Evolutionary conservation across 2,113 vertebrate genomes (phyloP).

Genomic region (Hydrochoerus hydrochaeris): DNA sequence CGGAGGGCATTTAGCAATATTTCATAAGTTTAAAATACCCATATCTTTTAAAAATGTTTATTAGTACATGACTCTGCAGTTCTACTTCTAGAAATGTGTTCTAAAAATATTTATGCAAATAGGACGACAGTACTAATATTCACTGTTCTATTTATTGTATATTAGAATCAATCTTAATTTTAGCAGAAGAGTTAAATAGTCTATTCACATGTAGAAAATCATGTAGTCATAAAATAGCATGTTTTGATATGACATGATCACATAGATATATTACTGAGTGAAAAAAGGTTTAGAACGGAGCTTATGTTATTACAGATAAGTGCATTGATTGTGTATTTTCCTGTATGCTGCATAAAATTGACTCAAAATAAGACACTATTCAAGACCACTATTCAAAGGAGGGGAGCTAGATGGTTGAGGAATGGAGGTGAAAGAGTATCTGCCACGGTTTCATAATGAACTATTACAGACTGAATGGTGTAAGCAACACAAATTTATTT

Average conservation of each 20-base stretch:
- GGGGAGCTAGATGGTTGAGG: not conserved
- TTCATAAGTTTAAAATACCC: conserved; percentile 36
- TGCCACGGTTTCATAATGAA: not conserved
- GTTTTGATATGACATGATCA: not conserved
- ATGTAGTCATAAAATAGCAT: not conserved
- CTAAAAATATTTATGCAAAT: conserved; percentile 29
- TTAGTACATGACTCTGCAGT: not conserved
- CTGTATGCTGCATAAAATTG: not conserved
- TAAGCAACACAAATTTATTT: not conserved
- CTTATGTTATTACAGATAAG: not conserved
- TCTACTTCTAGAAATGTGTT: conserved; percentile 17
- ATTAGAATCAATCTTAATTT: not conserved
- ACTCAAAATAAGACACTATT: not conserved
- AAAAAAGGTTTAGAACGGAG: not conserved
- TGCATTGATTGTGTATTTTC: not conserved
- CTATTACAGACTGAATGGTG: not conserved
- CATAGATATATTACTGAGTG: not conserved
- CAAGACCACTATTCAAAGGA: not conserved
- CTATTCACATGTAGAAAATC: not conserved
- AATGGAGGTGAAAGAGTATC: not conserved
- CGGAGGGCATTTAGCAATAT: not conserved
- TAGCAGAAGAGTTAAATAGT: not conserved
- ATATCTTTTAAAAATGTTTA: not conserved
- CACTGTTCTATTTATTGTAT: not conserved
- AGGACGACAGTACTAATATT: not conserved